phyloP scores from a whole-genome alignment of 2,113 vertebrate species.

The Garra rufa region DNA sequence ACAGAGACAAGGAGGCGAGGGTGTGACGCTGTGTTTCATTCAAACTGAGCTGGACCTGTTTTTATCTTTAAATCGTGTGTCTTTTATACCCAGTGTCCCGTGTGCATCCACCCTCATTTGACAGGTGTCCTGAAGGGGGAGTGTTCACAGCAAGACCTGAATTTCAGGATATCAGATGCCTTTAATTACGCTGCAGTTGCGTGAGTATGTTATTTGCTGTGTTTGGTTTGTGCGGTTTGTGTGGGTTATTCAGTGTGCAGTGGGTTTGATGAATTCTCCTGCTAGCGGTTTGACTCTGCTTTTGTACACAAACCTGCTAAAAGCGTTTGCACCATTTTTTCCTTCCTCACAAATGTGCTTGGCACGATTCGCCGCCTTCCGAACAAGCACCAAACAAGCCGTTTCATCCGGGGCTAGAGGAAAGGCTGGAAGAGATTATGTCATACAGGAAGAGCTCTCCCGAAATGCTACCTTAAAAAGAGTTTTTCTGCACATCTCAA shows the following conservation, averaged over 20 bases:
- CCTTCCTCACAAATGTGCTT: conserved; percentile 13
- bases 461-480: conserved; percentile 50
- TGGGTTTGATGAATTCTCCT: neutral
- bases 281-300: neutral
- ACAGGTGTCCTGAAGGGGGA: conserved; percentile 24
- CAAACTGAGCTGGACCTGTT: neutral
- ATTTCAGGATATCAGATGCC: neutral
- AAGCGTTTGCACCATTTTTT: neutral
- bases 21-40: neutral
- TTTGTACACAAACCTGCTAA: neutral
- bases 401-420: conserved; percentile 16
- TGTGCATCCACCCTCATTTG: conserved; percentile 36
- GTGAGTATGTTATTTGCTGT: neutral
- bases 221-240: neutral
- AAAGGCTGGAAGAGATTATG: conserved; percentile 41
- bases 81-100: neutral
- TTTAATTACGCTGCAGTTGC: neutral
- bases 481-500: conserved; percentile 32
- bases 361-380: conserved; percentile 10
- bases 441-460: conserved; percentile 57
- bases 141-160: conserved; percentile 17
- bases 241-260: neutral
- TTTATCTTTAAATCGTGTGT: neutral
- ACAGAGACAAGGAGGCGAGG: conserved; percentile 3
- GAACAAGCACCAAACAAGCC: conserved; percentile 42